Percentiles rank a stretch among this genome's conserved stretches.
phyloP scores from a whole-genome alignment of 2,113 vertebrate species.

The Sebastes schlegelii region DNA sequence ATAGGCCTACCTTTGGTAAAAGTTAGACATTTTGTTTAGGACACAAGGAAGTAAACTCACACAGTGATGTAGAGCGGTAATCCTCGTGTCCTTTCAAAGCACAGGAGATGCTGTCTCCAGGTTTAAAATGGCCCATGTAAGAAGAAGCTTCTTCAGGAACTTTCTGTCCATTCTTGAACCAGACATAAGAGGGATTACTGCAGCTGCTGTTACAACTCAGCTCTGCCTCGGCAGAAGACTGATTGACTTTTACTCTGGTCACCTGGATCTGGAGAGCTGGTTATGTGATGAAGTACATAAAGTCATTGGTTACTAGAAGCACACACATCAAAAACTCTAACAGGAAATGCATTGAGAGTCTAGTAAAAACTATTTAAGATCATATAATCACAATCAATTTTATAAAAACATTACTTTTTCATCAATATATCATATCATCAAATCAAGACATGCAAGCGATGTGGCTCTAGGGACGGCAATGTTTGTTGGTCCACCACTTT shows the following conservation, averaged over 20 bases:
- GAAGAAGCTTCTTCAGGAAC: not conserved
- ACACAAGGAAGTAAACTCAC: not conserved
- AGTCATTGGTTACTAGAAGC: not conserved
- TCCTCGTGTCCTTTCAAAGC: not conserved
- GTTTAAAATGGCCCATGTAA: not conserved
- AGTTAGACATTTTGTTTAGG: not conserved
- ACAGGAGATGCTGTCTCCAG: constrained; percentile 2
- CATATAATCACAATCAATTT: too few species aligned
- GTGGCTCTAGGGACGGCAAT: too few species aligned
- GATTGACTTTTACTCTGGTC: not conserved
- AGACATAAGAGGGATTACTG: not conserved
- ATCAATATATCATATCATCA: too few species aligned
- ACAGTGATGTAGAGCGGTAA: not conserved
- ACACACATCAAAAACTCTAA: too few species aligned
- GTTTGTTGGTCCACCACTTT: too few species aligned
- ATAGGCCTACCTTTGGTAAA: not conserved
- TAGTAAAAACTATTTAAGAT: too few species aligned
- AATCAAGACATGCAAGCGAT: too few species aligned
- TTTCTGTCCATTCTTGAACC: not conserved
- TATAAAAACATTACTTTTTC: too few species aligned
- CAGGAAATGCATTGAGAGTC: too few species aligned
- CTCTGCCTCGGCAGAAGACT: not conserved
- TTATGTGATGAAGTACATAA: too few species aligned
- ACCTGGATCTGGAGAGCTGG: not conserved
- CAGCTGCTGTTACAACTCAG: not conserved